Evolutionary conservation across 2,113 vertebrate species (phyloP).

Genomic region (Plecturocebus donacophilus): DNA sequence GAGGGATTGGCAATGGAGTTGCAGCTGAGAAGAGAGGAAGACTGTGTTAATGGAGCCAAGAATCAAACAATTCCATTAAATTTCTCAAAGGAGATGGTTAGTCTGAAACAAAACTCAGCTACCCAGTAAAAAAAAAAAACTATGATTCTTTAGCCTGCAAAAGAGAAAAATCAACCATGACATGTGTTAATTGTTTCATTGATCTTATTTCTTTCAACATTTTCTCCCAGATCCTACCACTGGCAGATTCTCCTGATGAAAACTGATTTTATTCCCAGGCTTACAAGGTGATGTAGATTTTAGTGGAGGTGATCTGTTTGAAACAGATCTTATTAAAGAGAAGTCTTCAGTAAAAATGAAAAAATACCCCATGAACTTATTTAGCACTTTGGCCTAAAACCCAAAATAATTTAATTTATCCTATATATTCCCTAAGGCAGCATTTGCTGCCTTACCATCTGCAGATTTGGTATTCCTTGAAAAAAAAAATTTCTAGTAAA

Average conservation of each 20-base stretch:
- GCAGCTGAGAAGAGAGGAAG: not conserved
- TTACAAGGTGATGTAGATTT: not conserved
- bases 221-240: not conserved
- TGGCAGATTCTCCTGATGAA: not conserved
- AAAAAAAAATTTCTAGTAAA: not conserved
- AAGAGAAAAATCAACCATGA: not conserved
- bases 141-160: not conserved
- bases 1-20: not conserved
- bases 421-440: not conserved
- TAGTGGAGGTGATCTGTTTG: not conserved
- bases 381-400: not conserved
- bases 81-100: not conserved
- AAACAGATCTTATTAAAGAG: not conserved
- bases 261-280: not conserved
- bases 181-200: not conserved
- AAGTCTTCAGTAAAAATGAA: not conserved
- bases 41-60: not conserved
- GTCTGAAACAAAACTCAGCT: not conserved
- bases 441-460: not conserved
- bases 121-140: not conserved
- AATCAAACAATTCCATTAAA: not conserved
- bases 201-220: slow-evolving; percentile 6
- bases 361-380: not conserved
- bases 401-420: not conserved
- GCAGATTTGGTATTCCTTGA: not conserved